Base-by-base conservation (phyloP, 2,888 invertebrate species). In the Eupelmus urozonus region DNA sequence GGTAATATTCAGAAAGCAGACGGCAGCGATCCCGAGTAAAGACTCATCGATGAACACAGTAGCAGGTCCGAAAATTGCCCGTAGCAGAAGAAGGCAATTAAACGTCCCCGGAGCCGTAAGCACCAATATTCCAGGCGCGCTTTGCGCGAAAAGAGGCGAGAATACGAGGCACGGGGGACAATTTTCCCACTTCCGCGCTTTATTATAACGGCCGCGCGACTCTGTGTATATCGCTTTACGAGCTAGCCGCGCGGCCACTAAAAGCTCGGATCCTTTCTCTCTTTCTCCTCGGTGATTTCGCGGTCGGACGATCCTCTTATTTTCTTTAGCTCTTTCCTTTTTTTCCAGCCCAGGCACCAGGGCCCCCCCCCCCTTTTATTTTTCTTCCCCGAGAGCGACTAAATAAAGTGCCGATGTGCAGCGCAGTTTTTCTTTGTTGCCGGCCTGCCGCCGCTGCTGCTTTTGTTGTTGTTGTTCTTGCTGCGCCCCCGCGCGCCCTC, bases 161-260 rank as follows among this genome's bases (percentile, higher is more conserved):
- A 45, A 45, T 45, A 45, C 45, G 45, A 45, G 45, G 16, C 45
- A 1, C 25, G 23, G n/a, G 65, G 70, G 62, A 60, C 55, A 65
- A 65, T 74, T 70, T 45, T 59, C 55, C 45, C 49, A 23, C 42
- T 70, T 67, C 51, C 70, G 59, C 70, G 59, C 34, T 65, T 42
- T 79, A 69, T 78, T 78, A 74, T 74, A 73, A 72, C 45, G 25
- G 53, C 7, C 16, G 20, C 1, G 34, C 7, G 11, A 7, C 13
- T 40, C 20, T 2, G 59, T 18, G 25, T 45, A 60, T 79, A 79
- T 79, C 75, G 71, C 71, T 79, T 79, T 79, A 79, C 60, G 70
- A 74, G 65, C 65, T 57, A 29, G 45, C 60, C 55, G 25, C 40
- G 13, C 27, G 27, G 63, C 70, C 29, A 72, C 77, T 73, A 65